A percentile compares a stretch with the other conserved stretches of the same genome.
phyloP scores from a whole-genome alignment of 2,888 invertebrate species.

The Pantelozetes paolii region DNA sequence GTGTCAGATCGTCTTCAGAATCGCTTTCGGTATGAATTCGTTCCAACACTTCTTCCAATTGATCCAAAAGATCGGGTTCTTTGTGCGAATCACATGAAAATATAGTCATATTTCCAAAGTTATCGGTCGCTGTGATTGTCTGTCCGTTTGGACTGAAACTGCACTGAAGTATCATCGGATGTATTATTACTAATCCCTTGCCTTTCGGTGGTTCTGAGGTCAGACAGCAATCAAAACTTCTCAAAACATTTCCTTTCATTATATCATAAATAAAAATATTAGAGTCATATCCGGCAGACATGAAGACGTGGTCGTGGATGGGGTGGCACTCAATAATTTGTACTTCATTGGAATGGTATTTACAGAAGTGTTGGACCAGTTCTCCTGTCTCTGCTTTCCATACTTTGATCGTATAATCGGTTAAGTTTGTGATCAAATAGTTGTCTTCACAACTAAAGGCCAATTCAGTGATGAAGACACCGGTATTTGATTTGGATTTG shows the following conservation, averaged over 20 bases:
- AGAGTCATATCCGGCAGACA: background rate
- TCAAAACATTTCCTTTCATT: background rate
- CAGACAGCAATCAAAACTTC: background rate
- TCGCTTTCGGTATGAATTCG: background rate
- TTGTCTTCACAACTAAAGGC: background rate
- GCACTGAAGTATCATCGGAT: background rate
- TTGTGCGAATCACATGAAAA: background rate
- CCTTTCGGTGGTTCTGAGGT: background rate
- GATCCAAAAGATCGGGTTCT: background rate
- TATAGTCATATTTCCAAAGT: background rate
- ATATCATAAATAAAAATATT: slow-evolving; percentile 3
- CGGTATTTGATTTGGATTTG: background rate
- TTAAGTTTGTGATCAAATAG: background rate
- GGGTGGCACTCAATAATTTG: slow-evolving; percentile 4
- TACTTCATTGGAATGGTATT: background rate
- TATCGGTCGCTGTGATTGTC: slow-evolving; percentile 1
- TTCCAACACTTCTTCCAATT: background rate
- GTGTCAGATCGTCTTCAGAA: background rate
- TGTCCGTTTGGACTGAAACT: slow-evolving; percentile 7
- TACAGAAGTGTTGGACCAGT: slow-evolving; percentile 16
- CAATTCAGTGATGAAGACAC: background rate
- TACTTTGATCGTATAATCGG: background rate
- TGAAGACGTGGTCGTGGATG: background rate
- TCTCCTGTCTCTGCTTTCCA: slow-evolving; percentile 4
- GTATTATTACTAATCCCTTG: background rate